Percentiles rank a stretch among this genome's conserved stretches.
Evolutionary conservation across 1,140 invertebrate genomes (phyloP).

Genomic region (Scaptomyza hsui): DNA sequence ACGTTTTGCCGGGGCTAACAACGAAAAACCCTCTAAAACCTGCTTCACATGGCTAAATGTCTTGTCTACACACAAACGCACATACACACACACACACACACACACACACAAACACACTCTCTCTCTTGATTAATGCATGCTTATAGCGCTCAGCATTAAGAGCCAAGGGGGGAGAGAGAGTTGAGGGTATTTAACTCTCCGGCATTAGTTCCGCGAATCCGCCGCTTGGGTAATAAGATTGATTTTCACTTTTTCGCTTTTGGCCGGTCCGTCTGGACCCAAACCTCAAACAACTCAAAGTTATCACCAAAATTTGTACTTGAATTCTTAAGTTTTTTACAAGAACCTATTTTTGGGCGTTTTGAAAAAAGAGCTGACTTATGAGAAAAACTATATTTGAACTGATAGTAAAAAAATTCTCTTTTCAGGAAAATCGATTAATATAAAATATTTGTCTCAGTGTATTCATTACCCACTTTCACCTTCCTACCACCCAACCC

Average conservation of each 20-base stretch:
- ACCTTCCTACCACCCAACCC: background rate
- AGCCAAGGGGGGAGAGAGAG: background rate
- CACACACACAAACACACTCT: background rate
- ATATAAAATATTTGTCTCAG: no score
- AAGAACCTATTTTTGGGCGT: no score
- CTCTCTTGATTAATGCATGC: constrained; percentile 42
- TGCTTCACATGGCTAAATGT: constrained; percentile 10
- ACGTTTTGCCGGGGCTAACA: constrained; percentile 44
- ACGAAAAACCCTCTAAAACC: constrained; percentile 4
- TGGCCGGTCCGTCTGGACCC: background rate
- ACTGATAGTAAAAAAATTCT: no score
- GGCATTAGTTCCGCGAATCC: constrained; percentile 53
- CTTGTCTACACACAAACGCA: constrained; percentile 19
- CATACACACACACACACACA: constrained; percentile 13
- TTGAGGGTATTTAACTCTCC: background rate
- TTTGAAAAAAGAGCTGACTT: no score
- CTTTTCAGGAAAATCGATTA: no score
- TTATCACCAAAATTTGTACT: no score
- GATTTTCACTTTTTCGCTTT: constrained; percentile 76
- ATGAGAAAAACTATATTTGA: no score
- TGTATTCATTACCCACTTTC: background rate
- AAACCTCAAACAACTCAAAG: background rate
- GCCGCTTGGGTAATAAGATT: constrained; percentile 76
- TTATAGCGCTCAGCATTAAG: constrained; percentile 9
- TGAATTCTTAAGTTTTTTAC: no score